Percentiles rank a stretch among this genome's conserved stretches.
Evolutionary conservation across 1,140 invertebrate genomes (phyloP).

Genomic region (Scylla paramamosain): DNA sequence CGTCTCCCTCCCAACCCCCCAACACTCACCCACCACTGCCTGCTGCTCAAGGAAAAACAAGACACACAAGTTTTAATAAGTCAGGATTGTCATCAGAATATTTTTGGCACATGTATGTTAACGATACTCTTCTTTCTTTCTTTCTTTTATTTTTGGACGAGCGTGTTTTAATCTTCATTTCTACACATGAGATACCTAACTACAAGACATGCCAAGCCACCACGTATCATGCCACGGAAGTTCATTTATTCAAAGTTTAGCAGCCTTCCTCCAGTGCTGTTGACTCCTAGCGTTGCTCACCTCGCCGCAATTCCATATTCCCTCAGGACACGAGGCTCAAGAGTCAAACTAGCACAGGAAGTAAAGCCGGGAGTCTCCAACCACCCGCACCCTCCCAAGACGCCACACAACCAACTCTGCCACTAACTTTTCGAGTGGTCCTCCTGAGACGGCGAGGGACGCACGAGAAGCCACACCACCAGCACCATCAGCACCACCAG

Average conservation of each 20-base stretch:
- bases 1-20: too few species aligned
- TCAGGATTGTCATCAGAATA: too few species aligned
- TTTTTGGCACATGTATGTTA: too few species aligned
- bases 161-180: too few species aligned
- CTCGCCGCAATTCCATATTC: neutral
- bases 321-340: neutral
- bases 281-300: neutral
- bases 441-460: neutral
- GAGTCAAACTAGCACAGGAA: neutral
- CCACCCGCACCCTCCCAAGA: neutral
- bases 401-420: neutral
- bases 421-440: neutral
- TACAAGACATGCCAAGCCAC: too few species aligned
- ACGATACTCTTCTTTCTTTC: too few species aligned
- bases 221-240: neutral
- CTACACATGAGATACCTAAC: too few species aligned
- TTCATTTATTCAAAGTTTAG: neutral
- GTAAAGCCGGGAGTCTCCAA: neutral
- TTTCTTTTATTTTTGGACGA: too few species aligned
- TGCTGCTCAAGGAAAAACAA: too few species aligned
- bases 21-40: too few species aligned
- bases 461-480: neutral
- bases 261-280: neutral
- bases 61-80: too few species aligned
- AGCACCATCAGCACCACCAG: neutral